Base-by-base conservation (phyloP, 2,797 vertebrate genomes). In the Coracias cyanogaster region DNA sequence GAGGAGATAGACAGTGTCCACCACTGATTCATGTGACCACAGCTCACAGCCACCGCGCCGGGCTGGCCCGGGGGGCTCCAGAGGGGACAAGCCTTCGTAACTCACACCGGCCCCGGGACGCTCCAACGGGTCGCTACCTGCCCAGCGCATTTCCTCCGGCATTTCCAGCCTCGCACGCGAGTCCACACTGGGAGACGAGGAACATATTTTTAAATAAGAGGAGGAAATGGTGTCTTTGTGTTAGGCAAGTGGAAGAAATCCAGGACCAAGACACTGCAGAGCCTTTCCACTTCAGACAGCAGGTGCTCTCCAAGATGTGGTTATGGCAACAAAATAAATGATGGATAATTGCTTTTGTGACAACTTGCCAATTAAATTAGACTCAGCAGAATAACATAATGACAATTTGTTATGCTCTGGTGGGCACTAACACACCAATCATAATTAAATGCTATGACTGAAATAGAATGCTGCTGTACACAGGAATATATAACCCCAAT, bases 361-460 rank as follows among this genome's bases (percentile, higher is more conserved):
- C 98, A 99, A 99, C 98, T 98, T 99, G 98, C 98, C 98, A 99
- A 99, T 99, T 99, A 99, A 99, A 99, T 99, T 99, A 99, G 98
- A 98, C 98, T 98, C 98, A 98, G 98, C 98, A 99, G 99, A 99
- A 99, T 98, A 99, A 99, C 99, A 99, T 99, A 99, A 99, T 99
- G 98, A 98, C 98, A 98, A 99, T 99, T 99, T 99, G 98, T 99
- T 99, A 99, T 98, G 99, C 99, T 99, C 98, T 98, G 98, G 98
- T 98, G 98, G 98, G 98, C 98, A 99, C 98, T 99, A 99, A 99
- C 98, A 99, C 98, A 99, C 99, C 98, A 99, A 99, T 99, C 99
- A 99, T 99, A 99, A 99, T 99, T 99, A 99, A 99, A 98, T 98
- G 98, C 98, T 98, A 98, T 97, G 98, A 98, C 98, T 98, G 98